Evolutionary conservation across 1,140 invertebrate species (phyloP).

Genomic region (Caenorhabditis briggsae): DNA sequence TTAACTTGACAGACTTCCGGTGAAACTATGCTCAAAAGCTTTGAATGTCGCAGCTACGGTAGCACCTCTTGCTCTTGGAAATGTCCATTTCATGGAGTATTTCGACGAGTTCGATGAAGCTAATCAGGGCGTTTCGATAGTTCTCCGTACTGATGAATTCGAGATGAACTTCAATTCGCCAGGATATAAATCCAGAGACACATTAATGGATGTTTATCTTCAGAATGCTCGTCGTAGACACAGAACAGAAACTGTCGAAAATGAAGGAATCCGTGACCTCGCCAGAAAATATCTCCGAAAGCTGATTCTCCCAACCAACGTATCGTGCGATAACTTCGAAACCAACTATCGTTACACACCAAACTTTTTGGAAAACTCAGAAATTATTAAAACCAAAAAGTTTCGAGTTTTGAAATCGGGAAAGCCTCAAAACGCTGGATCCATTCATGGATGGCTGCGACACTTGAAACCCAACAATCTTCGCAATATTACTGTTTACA

Average conservation of each 20-base stretch:
- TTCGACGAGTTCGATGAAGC: no score
- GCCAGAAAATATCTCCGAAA: background rate
- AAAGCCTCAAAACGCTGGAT: background rate
- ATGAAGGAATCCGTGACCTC: background rate
- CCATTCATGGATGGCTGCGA: background rate
- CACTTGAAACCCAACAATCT: constrained; percentile 1
- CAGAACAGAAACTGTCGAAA: background rate
- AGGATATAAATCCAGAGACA: no score
- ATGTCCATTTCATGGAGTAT: background rate
- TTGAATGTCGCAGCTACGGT: background rate
- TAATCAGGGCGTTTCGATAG: no score
- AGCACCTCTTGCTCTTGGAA: background rate
- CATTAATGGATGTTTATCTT: no score
- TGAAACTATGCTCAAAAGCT: background rate
- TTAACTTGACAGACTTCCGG: background rate
- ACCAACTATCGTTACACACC: background rate
- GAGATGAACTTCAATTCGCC: no score
- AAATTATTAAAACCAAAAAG: background rate
- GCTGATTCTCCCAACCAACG: background rate
- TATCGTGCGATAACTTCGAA: background rate
- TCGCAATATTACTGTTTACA: background rate
- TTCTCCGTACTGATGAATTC: no score
- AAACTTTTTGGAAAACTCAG: background rate
- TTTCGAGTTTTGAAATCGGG: background rate
- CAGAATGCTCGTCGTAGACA: background rate